Evolutionary conservation across 2,888 invertebrate species (phyloP), one percentile per base, ranked within the genome.

Genomic region (Cordilura impudica): DNA sequence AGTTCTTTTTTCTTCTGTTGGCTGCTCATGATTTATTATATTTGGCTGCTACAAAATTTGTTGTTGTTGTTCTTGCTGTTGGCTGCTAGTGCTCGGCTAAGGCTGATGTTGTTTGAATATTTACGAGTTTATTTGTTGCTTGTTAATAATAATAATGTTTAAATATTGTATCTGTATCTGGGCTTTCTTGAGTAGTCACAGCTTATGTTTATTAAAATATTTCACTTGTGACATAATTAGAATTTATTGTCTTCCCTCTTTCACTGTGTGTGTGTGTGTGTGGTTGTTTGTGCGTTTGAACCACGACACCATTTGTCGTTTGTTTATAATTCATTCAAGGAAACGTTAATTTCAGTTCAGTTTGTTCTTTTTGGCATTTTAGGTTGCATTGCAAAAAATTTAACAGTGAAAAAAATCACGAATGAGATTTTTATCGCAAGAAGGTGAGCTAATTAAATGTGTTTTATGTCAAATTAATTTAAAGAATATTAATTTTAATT

Each of bases 151-250:
- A 79, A 67, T 78, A 47, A 63, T 72, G 10, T 18, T 16, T 10
- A 19, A 4, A 47, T 47, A 43, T 49, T 58, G 58, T 73, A 39
- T 51, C 29, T 53, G 39, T 75, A 66, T 75, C 74, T 79, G 79
- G 79, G 74, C 78, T 79, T 79, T 79, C 79, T 79, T 79, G 71
- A 79, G 75, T 79, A 79, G 79, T 79, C 75, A 77, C 61, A 74
- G 78, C 81, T 78, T 72, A 84, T 86, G 87, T 87, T 88, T 87
- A 88, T 88, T 88, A 87, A 88, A 87, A 86, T 85, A 86, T 87
- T 85, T 87, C 84, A 87, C 85, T 87, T 88, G 79, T 79, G 87
- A 87, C 88, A 88, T 88, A 88, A 87, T 87, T 87, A 86, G 85
- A 85, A 87, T 87, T 87, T 86, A 87, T 87, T 82, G 73, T 81